Evolutionary conservation across 2,888 invertebrate species (phyloP).

Genomic region (Villa cingulata): DNA sequence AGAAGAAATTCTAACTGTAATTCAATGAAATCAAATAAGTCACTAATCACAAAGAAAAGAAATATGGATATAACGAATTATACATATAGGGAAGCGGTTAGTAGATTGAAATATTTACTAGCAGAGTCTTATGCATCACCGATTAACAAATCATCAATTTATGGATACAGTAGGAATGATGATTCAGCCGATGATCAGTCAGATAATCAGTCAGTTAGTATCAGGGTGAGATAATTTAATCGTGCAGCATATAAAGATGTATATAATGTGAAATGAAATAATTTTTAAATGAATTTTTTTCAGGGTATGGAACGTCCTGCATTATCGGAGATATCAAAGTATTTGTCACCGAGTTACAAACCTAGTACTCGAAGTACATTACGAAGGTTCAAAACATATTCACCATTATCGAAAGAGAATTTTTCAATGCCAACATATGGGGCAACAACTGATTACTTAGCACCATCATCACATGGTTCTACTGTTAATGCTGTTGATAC

Average conservation of each 20-base stretch:
- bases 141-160: slow-evolving; percentile 20
- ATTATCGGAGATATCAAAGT: slow-evolving; percentile 35
- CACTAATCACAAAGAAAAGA: slow-evolving; percentile 29
- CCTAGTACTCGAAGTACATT: background rate
- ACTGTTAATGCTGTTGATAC: slow-evolving; percentile 33
- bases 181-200: slow-evolving; percentile 45
- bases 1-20: slow-evolving; percentile 1
- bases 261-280: too few relatives aligned
- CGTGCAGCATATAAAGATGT: too few relatives aligned
- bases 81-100: slow-evolving; percentile 73
- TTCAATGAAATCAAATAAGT: slow-evolving; percentile 31
- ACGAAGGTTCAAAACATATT: slow-evolving; percentile 14
- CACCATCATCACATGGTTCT: slow-evolving; percentile 21
- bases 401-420: slow-evolving; percentile 27
- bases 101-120: slow-evolving; percentile 59
- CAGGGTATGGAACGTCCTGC: slow-evolving; percentile 33
- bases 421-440: slow-evolving; percentile 21
- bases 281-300: too few relatives aligned
- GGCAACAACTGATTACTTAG: slow-evolving; percentile 10
- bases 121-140: slow-evolving; percentile 60
- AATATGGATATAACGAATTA: slow-evolving; percentile 69
- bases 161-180: slow-evolving; percentile 31
- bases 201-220: slow-evolving; percentile 37
- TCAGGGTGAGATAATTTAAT: background rate
- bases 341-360: slow-evolving; percentile 28